phyloP scores from a whole-genome alignment of 2,888 invertebrate genomes.

The Melinaea marsaeus region DNA sequence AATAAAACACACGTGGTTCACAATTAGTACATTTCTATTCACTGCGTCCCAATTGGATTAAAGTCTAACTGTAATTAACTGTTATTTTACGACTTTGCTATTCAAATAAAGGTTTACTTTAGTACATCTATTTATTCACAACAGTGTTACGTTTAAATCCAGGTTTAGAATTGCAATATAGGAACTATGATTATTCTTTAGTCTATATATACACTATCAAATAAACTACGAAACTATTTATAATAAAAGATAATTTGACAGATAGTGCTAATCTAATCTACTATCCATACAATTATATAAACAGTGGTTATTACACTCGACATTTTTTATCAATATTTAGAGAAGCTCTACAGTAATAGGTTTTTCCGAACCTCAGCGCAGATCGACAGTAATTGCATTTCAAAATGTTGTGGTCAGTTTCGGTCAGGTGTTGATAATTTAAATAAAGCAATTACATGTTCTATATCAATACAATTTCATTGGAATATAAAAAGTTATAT shows the following conservation, averaged over 20 bases:
- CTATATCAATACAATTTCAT: no score
- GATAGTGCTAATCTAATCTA: no score
- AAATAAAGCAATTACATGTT: no score
- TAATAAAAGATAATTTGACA: no score
- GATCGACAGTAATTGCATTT: conserved; percentile 58
- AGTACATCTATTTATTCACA: not conserved
- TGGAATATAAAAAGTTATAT: no score
- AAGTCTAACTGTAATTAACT: not conserved
- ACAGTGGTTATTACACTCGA: no score
- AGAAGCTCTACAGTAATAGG: conserved; percentile 11
- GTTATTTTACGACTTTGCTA: not conserved
- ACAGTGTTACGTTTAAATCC: not conserved
- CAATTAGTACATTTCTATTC: conserved; percentile 38
- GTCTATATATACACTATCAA: no score
- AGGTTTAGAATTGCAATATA: not conserved
- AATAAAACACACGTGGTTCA: conserved; percentile 36
- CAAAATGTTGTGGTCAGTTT: conserved; percentile 16
- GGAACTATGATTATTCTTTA: no score
- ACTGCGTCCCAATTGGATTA: conserved; percentile 25
- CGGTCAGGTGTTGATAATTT: conserved; percentile 13
- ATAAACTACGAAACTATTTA: no score
- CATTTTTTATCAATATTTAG: no score
- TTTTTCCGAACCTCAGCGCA: conserved; percentile 21
- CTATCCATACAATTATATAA: no score
- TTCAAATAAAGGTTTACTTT: no score